A percentile compares a stretch with the other conserved stretches of the same genome.
Evolutionary conservation across 2,888 invertebrate species (phyloP).

Genomic region (Macrophya alboannulata): DNA sequence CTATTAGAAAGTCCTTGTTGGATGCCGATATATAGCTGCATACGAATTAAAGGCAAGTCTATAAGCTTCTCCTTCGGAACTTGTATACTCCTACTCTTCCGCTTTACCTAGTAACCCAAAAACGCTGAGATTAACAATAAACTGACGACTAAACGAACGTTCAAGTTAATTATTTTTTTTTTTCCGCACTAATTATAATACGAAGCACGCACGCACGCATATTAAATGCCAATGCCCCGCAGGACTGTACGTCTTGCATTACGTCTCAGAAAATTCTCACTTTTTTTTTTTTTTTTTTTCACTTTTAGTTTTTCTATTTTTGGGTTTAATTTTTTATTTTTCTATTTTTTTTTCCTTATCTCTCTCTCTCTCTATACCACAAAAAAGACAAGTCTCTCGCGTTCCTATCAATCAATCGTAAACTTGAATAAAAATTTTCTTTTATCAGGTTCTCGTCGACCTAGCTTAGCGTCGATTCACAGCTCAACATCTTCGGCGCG

Average conservation of each 20-base stretch:
- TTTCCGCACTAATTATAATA: not conserved
- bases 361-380: no score
- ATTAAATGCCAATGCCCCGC: not conserved
- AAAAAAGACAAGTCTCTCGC: no score
- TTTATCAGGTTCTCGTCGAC: slow-evolving; percentile 90
- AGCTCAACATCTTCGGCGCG: slow-evolving; percentile 92
- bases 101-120: slow-evolving; percentile 21
- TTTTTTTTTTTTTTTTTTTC: not conserved
- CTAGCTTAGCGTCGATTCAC: slow-evolving; percentile 93
- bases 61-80: not conserved
- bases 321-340: not conserved
- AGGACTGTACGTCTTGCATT: slow-evolving; percentile 16
- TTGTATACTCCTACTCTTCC: not conserved
- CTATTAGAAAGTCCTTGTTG: slow-evolving; percentile 1
- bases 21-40: not conserved
- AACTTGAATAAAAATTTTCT: not conserved
- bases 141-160: not conserved
- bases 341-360: not conserved
- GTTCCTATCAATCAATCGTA: not conserved
- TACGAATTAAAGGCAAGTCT: not conserved
- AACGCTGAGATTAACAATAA: not conserved
- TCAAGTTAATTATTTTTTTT: not conserved
- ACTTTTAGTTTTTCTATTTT: no score
- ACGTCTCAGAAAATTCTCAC: no score
- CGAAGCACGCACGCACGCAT: slow-evolving; percentile 3